Conservation (phyloP, 1,140 invertebrate species). For the Eriocheir sinensis region DNA sequence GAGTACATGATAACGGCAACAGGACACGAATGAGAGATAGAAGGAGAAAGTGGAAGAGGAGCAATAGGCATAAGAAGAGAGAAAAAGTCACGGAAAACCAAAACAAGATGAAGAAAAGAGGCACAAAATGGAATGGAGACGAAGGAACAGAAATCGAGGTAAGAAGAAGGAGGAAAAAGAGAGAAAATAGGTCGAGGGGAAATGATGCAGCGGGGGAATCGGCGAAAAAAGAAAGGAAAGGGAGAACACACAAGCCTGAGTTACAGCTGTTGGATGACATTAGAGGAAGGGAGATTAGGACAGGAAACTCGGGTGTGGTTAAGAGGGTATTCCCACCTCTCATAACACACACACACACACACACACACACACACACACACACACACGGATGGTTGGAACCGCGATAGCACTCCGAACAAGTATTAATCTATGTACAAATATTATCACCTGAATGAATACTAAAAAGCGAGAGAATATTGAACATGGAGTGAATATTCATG, state of each 20-base stretch:
- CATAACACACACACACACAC: not conserved
- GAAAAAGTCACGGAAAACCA: not conserved
- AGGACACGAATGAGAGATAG: not conserved
- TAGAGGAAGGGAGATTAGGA: not conserved
- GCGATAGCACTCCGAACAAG: too few relatives aligned
- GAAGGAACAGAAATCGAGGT: not conserved
- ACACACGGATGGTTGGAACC: not conserved
- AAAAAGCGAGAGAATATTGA: not conserved
- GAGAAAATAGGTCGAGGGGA: not conserved
- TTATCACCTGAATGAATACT: not conserved
- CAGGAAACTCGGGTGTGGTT: not conserved
- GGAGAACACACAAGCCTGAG: not conserved
- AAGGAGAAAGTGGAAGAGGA: not conserved
- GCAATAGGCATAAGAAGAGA: not conserved
- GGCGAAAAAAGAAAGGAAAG: not conserved
- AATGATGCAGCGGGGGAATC: not conserved
- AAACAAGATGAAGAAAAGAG: not conserved
- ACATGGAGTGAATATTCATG: not conserved
- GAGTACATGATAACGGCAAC: too few relatives aligned
- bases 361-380: not conserved
- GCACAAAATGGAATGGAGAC: not conserved
- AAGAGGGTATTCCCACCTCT: not conserved
- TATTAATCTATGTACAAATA: slow-evolving; percentile 5
- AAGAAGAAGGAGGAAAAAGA: not conserved
- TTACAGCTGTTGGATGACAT: too few relatives aligned